Evolutionary conservation across 2,888 invertebrate genomes (phyloP).

Genomic region (Heliconius cydno): DNA sequence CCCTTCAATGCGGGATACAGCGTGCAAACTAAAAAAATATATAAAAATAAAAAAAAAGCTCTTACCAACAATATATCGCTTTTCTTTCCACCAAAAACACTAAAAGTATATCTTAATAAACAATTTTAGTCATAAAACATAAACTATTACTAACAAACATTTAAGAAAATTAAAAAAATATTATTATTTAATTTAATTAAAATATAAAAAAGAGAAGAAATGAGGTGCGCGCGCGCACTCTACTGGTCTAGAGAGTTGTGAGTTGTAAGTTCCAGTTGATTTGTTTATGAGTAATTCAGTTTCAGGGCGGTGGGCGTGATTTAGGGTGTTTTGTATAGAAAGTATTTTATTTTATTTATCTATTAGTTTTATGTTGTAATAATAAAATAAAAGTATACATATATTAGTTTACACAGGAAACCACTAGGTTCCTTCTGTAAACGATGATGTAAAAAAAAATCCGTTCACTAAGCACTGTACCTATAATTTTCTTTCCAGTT

Average conservation of each 20-base stretch:
- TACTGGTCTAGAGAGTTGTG: conserved; percentile 33
- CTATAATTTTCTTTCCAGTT: too few relatives aligned
- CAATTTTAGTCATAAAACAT: neutral
- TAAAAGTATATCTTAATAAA: neutral
- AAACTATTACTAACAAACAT: neutral
- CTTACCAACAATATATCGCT: neutral
- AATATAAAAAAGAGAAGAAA: neutral
- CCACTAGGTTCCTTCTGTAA: too few relatives aligned
- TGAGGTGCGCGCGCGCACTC: conserved; percentile 27
- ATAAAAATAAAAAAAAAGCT: neutral
- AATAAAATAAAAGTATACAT: too few relatives aligned
- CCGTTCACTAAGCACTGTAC: too few relatives aligned
- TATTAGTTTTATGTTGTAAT: neutral
- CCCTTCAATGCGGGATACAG: too few relatives aligned
- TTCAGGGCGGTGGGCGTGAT: conserved; percentile 34
- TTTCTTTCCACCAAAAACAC: neutral
- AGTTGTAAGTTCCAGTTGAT: neutral
- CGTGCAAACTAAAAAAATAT: neutral
- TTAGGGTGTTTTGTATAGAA: conserved; percentile 35
- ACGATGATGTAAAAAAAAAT: too few relatives aligned
- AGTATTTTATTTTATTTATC: conserved; percentile 34
- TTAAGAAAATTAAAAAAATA: neutral
- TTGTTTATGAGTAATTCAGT: conserved; percentile 25
- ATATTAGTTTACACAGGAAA: too few relatives aligned
- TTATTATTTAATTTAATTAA: neutral